Conservation (phyloP, 1,140 invertebrate genomes). For the Drosophila dunni region DNA sequence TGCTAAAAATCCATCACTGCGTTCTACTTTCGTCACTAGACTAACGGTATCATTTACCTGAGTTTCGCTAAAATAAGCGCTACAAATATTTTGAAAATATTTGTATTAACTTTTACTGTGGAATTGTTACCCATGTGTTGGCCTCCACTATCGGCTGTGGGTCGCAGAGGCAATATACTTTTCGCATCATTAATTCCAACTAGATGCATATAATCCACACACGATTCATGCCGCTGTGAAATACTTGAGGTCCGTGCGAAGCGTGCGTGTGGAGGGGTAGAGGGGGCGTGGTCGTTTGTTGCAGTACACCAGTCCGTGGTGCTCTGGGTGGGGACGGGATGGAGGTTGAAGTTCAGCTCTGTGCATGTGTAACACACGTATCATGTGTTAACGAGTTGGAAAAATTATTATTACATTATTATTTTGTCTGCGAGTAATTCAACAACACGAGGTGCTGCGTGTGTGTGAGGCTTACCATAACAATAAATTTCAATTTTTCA, state of each 20-base stretch:
- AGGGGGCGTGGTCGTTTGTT: not conserved
- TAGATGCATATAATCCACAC: constrained; percentile 46
- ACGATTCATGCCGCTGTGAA: constrained; percentile 30
- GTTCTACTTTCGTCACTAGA: too few relatives aligned
- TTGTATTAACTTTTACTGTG: too few relatives aligned
- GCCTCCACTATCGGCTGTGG: not conserved
- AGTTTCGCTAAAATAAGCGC: too few relatives aligned
- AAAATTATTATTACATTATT: constrained; percentile 83
- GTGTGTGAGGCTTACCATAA: constrained; percentile 68
- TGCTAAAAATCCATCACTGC: too few relatives aligned
- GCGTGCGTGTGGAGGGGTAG: not conserved
- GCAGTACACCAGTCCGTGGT: not conserved
- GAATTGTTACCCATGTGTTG: too few relatives aligned
- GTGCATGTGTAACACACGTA: constrained; percentile 53
- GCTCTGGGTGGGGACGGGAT: not conserved
- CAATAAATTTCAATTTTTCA: constrained; percentile 81
- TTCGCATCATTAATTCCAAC: constrained; percentile 64
- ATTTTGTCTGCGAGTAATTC: constrained; percentile 75
- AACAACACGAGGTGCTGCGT: constrained; percentile 53
- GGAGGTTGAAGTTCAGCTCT: constrained; percentile 26
- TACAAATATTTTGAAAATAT: too few relatives aligned
- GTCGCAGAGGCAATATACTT: constrained; percentile 15
- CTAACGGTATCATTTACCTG: too few relatives aligned
- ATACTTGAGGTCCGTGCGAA: constrained; percentile 18
- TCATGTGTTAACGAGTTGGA: constrained; percentile 79